A percentile compares a stretch with the other conserved stretches of the same genome.
phyloP scores from a whole-genome alignment of 2,797 vertebrate species.

The Micromesistius poutassou region DNA sequence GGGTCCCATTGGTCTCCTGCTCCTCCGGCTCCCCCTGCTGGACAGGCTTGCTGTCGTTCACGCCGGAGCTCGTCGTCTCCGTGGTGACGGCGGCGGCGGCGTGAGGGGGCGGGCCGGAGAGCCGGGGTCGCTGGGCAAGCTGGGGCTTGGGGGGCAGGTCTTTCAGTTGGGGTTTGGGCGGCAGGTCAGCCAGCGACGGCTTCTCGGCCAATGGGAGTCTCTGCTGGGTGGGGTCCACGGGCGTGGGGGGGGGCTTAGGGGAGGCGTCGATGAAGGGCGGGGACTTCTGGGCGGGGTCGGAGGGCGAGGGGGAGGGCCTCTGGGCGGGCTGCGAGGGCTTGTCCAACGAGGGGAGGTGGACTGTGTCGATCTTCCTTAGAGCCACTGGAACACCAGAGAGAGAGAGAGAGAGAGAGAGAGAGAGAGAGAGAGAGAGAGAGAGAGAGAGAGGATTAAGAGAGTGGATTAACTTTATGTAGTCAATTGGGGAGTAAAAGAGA shows the following conservation, averaged over 20 bases:
- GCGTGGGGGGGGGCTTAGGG: conserved; percentile 79
- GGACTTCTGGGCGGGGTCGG: conserved; percentile 82
- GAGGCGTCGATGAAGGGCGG: conserved; percentile 61
- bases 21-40: neutral
- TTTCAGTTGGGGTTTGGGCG: conserved; percentile 93
- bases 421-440: neutral
- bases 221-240: conserved; percentile 75
- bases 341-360: conserved; percentile 94
- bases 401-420: conserved; percentile 63
- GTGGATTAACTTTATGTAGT: neutral
- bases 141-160: conserved; percentile 96
- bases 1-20: conserved; percentile 84
- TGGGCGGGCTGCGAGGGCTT: conserved; percentile 76
- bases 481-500: neutral
- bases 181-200: conserved; percentile 89
- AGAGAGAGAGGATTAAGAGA: neutral
- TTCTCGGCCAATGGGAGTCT: conserved; percentile 68
- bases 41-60: neutral
- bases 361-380: conserved; percentile 96
- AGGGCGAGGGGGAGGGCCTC: conserved; percentile 84
- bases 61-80: neutral
- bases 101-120: conserved; percentile 77
- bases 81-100: conserved; percentile 82
- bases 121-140: conserved; percentile 73
- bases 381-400: conserved; percentile 78